Percentiles rank a stretch among this genome's conserved stretches.
Evolutionary conservation across 2,113 vertebrate species (phyloP).

Genomic region (Sorex araneus): DNA sequence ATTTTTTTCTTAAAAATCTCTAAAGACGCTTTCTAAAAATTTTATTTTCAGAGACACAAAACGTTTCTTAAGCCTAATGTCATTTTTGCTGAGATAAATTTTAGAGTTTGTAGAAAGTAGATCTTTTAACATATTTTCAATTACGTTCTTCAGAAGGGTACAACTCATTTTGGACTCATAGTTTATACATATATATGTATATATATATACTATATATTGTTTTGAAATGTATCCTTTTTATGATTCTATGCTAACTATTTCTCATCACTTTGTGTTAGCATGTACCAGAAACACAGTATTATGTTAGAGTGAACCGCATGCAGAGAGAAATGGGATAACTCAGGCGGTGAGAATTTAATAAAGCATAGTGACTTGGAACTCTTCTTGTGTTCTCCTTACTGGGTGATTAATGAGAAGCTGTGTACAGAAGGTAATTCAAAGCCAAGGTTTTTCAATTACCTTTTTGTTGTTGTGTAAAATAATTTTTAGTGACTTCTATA

Average conservation of each 20-base stretch:
- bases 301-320: neutral
- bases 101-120: slow-evolving; percentile 3
- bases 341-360: neutral
- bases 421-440: neutral
- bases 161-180: neutral
- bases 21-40: neutral
- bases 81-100: neutral
- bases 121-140: neutral
- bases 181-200: neutral
- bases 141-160: neutral
- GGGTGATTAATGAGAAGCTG: slow-evolving; percentile 18
- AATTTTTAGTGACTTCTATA: neutral
- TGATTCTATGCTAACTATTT: neutral
- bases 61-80: neutral
- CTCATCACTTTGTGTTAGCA: neutral
- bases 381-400: neutral
- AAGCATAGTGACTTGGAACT: neutral
- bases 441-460: slow-evolving; percentile 43
- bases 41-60: slow-evolving; percentile 50
- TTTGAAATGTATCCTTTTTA: neutral
- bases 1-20: neutral
- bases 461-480: slow-evolving; percentile 40
- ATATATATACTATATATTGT: neutral
- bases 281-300: slow-evolving; percentile 20
- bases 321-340: neutral